Base-by-base conservation (phyloP, 2,113 vertebrate genomes). In the Syngnathoides biaculeatus region DNA sequence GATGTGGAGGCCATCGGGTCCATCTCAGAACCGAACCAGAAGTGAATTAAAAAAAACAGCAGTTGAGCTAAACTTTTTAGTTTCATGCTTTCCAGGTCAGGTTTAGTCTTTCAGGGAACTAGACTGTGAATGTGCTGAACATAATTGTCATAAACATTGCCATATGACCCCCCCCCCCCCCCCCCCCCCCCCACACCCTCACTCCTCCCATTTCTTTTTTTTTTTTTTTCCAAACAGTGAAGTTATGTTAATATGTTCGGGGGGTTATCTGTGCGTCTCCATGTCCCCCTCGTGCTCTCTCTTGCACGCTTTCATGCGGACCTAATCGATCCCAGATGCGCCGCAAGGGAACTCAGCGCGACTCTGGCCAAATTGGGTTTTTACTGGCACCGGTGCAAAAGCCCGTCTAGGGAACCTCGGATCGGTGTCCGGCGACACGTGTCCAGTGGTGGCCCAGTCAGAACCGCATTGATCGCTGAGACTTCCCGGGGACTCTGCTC, bases 311-410 rank as follows among this genome's bases (percentile, higher is more conserved):
- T 89, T 84, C 73, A 82, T 78, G 81, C 81, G 20, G 76, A 42
- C 64, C 62, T 88, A 89, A 91, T 90, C 79, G 73, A 82, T 84
- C 82, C 81, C 90, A 91, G 83, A 91, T 89, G 89, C 84, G 80
- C 69, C 24, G 72, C 1, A 74, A 85, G 48, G 30, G n/a, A 62
- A 40, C 82, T 82, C 73, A 26, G 63, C 48, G 69, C 81, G 80
- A 71, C 77, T 88, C 75, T 75, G 83, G 78, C 77, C 75, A 84
- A 86, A 79, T 79, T 82, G 75, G 68, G 74, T 85, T 87, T 91
- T 87, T 87, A 81, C 83, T 87, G 83, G 83, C 80, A 78, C 73
- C 48, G 82, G 55, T 10, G 77, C 65, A 9, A 27, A 64, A 73
- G 77, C 80, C 60, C 75, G 83, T 83, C 84, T 77, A 68, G 85